These are phyloP conservation scores for Acleris holmiana DNA, from an alignment of 2,888 invertebrate species.

Conservation along the genomic window DNA sequence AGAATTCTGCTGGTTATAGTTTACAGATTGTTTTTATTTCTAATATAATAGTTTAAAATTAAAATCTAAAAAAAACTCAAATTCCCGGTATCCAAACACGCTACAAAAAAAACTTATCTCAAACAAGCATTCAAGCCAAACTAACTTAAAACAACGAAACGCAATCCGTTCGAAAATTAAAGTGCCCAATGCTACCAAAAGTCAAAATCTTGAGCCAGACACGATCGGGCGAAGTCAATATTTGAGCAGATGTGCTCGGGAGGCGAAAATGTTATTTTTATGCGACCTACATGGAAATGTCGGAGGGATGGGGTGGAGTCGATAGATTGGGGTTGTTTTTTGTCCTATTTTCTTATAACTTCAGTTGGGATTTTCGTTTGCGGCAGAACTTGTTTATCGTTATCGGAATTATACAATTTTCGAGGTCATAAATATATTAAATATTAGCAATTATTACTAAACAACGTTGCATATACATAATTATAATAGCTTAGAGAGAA, in stretches of 20 bases:
- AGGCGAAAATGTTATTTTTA: constrained; percentile 80
- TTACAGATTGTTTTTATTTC: no score
- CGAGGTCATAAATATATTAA: no score
- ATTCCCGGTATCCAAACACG: no score
- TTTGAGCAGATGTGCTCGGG: constrained; percentile 78
- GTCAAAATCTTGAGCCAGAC: constrained; percentile 36
- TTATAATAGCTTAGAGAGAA: no score
- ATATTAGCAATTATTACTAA: no score
- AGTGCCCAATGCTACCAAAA: constrained; percentile 18
- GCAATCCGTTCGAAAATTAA: constrained; percentile 31
- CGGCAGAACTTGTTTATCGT: no score
- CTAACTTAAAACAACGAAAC: constrained; percentile 4
- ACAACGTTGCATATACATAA: no score
- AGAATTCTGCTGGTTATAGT: no score
- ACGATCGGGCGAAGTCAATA: constrained; percentile 65
- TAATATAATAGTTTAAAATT: no score
- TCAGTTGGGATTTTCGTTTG: no score
- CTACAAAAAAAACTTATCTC: not conserved
- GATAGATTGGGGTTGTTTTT: constrained; percentile 11
- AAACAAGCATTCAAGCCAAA: not conserved
- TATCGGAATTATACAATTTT: no score
- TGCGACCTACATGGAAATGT: constrained; percentile 80
- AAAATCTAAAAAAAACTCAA: no score
- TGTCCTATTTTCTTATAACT: not conserved
- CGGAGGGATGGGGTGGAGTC: constrained; percentile 52